phyloP scores from a whole-genome alignment of 1,140 invertebrate species.

The Euwallacea similis region DNA sequence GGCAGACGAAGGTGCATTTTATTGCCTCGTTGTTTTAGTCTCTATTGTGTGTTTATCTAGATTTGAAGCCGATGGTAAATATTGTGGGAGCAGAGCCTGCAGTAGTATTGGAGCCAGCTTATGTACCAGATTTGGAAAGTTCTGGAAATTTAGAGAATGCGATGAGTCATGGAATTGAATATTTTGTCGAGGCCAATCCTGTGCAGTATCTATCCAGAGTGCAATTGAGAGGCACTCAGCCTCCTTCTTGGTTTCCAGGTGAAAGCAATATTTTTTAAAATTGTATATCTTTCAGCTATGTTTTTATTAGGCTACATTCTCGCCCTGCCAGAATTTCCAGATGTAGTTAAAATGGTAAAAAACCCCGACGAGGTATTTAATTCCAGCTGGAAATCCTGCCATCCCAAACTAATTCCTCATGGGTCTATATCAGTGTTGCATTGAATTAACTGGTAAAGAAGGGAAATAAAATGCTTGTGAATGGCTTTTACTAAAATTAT shows the following conservation, averaged over 20 bases:
- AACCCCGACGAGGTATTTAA: constrained; percentile 47
- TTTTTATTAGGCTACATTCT: constrained; percentile 46
- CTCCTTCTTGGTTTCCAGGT: constrained; percentile 50
- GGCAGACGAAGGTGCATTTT: constrained; percentile 38
- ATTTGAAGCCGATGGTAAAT: constrained; percentile 37
- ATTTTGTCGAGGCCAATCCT: constrained; percentile 43
- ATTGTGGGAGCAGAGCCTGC: constrained; percentile 47
- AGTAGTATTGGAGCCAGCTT: constrained; percentile 29
- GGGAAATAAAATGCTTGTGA: too few relatives aligned
- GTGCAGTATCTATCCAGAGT: constrained; percentile 45
- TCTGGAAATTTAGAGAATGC: constrained; percentile 37
- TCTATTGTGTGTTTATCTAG: background rate
- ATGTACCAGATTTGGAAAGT: constrained; percentile 38
- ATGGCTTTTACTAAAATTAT: too few relatives aligned
- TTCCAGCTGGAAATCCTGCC: constrained; percentile 48
- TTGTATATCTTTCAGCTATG: background rate
- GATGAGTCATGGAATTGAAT: constrained; percentile 46
- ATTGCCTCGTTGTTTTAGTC: background rate
- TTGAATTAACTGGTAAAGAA: constrained; percentile 1
- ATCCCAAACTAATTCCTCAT: constrained; percentile 49
- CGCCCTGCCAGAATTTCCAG: constrained; percentile 46
- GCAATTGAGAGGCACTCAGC: constrained; percentile 47
- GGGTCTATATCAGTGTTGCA: constrained; percentile 40
- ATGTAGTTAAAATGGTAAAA: constrained; percentile 43
- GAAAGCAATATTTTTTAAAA: constrained; percentile 7